Conservation (phyloP, 2,797 vertebrate genomes). For the Gymnopithys bicolor region DNA sequence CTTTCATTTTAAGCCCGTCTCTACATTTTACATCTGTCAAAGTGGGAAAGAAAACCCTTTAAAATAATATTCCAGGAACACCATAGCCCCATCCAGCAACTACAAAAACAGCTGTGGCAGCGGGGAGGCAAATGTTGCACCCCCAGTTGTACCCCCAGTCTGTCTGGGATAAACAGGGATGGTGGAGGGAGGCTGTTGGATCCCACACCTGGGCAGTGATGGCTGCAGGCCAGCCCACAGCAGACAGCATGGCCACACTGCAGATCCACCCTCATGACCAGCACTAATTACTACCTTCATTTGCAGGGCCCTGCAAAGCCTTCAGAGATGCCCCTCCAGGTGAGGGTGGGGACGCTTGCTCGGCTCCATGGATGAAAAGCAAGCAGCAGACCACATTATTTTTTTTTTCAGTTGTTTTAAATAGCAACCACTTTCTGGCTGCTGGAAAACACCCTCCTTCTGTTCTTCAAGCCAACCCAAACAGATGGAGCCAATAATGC, state of each 20-base stretch:
- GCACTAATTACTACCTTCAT: conserved; percentile 36
- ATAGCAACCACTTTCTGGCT: conserved; percentile 12
- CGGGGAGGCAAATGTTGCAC: rapidly evolving
- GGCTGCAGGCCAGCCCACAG: conserved; percentile 17
- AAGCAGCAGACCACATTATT: neutral
- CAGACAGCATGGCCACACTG: neutral
- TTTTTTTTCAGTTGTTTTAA: neutral
- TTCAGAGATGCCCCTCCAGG: conserved; percentile 26
- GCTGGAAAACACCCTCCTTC: conserved; percentile 30
- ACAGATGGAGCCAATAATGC: neutral
- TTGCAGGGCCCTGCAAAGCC: conserved; percentile 7
- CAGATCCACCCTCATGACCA: conserved; percentile 38
- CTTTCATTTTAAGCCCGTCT: neutral
- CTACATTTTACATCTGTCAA: neutral
- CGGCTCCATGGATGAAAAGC: neutral
- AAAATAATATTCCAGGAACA: neutral
- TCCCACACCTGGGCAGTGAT: neutral
- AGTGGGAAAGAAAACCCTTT: neutral
- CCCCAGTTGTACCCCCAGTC: neutral
- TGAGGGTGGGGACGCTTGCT: conserved; percentile 21
- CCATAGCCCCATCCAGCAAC: neutral
- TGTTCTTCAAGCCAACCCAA: conserved; percentile 39
- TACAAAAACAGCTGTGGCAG: neutral
- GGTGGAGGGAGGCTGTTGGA: neutral
- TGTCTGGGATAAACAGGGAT: neutral